Evolutionary conservation across 2,113 vertebrate genomes (phyloP).

Genomic region (Muscicapa adusta): DNA sequence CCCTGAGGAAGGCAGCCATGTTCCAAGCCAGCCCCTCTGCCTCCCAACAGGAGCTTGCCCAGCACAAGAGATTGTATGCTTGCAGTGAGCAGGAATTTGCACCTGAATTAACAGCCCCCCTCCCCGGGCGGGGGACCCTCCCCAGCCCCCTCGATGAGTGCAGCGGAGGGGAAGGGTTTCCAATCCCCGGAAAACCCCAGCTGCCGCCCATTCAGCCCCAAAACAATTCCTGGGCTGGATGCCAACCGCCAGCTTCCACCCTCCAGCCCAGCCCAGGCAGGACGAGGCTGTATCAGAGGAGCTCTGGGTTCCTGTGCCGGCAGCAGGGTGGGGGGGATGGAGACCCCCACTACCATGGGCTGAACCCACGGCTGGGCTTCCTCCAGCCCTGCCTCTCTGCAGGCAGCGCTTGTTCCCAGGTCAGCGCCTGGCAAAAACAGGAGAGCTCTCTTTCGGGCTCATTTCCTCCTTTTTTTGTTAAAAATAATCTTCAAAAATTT

Average conservation of each 20-base stretch:
- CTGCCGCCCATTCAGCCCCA: slow-evolving; percentile 36
- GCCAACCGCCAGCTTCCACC: not conserved
- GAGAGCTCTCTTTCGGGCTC: not conserved
- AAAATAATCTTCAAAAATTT: not conserved
- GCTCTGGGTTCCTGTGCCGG: rapidly evolving
- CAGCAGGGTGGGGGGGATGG: not conserved
- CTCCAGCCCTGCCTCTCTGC: not conserved
- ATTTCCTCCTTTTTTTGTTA: not conserved
- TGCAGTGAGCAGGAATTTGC: not conserved
- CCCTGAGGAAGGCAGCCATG: not conserved
- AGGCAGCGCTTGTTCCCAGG: not conserved
- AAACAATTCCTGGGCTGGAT: slow-evolving; percentile 53
- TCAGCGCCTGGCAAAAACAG: not conserved
- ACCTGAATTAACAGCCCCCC: not conserved
- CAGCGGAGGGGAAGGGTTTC: not conserved
- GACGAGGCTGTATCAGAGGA: not conserved
- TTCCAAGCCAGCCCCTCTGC: not conserved
- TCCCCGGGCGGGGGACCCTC: rapidly evolving
- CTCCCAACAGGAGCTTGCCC: no score
- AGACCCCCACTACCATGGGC: not conserved
- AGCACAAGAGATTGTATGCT: rapidly evolving
- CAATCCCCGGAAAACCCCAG: slow-evolving; percentile 15
- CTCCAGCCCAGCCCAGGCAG: not conserved
- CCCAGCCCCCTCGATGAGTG: not conserved
- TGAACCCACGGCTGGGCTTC: not conserved